phyloP scores from a whole-genome alignment of 1,140 invertebrate genomes.

The Muscidifurax raptorellus region DNA sequence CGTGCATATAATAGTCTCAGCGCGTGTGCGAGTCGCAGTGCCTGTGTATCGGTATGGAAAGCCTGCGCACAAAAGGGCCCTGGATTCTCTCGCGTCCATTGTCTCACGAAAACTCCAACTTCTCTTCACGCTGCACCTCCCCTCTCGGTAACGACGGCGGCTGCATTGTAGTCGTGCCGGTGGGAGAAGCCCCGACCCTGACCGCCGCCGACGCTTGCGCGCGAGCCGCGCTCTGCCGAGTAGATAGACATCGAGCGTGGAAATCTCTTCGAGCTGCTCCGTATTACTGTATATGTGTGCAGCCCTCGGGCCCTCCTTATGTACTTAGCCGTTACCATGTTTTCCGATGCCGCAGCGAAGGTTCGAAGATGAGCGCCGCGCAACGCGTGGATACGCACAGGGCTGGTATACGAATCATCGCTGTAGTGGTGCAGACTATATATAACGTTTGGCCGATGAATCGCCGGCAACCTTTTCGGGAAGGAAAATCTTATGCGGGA shows the following conservation, averaged over 20 bases:
- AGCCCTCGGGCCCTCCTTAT: conserved; percentile 14
- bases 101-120: not conserved
- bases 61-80: not conserved
- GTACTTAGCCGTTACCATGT: conserved; percentile 33
- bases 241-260: conserved; percentile 33
- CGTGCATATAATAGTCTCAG: too few species aligned
- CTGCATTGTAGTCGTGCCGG: not conserved
- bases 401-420: too few species aligned
- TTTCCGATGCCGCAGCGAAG: not conserved
- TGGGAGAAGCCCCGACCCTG: conserved; percentile 46
- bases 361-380: not conserved
- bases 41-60: too few species aligned
- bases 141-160: not conserved
- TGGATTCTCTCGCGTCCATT: not conserved
- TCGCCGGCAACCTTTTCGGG: too few species aligned
- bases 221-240: not conserved
- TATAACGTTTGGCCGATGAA: too few species aligned
- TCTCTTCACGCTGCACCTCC: not conserved
- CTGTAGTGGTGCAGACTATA: too few species aligned
- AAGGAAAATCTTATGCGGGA: too few species aligned
- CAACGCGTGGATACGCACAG: not conserved
- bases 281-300: too few species aligned
- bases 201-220: conserved; percentile 24
- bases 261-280: conserved; percentile 7
- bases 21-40: too few species aligned